Conservation (phyloP, 1,140 invertebrate genomes). For the Caenorhabditis inopinata region DNA sequence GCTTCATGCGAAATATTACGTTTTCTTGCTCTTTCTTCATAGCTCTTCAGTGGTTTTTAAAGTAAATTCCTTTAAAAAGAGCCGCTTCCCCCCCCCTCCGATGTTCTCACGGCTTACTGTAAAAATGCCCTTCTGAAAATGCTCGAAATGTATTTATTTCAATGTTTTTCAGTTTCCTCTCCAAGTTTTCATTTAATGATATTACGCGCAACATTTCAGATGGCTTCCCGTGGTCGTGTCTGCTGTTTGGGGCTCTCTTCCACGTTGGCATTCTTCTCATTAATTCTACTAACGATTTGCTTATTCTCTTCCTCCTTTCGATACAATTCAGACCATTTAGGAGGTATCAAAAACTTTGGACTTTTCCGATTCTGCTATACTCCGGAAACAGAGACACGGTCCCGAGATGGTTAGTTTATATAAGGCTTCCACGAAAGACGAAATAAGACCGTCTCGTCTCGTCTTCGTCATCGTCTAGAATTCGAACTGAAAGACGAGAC, state of each 20-base stretch:
- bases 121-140: too few species aligned
- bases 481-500: too few species aligned
- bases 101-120: too few species aligned
- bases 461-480: too few species aligned
- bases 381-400: neutral
- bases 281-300: neutral
- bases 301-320: neutral
- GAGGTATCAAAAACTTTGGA: neutral
- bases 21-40: too few species aligned
- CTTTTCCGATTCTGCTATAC: slow-evolving; percentile 8
- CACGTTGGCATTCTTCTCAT: neutral
- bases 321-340: neutral
- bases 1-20: too few species aligned
- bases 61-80: too few species aligned
- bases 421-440: too few species aligned
- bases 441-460: too few species aligned
- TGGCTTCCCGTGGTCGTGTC: neutral
- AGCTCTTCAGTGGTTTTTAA: too few species aligned
- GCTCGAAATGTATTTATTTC: neutral
- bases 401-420: neutral
- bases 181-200: neutral
- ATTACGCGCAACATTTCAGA: neutral
- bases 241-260: neutral
- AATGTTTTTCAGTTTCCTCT: neutral
- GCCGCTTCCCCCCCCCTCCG: too few species aligned